Conservation (phyloP, 2,113 vertebrate genomes). For the Toxotes jaculatrix region DNA sequence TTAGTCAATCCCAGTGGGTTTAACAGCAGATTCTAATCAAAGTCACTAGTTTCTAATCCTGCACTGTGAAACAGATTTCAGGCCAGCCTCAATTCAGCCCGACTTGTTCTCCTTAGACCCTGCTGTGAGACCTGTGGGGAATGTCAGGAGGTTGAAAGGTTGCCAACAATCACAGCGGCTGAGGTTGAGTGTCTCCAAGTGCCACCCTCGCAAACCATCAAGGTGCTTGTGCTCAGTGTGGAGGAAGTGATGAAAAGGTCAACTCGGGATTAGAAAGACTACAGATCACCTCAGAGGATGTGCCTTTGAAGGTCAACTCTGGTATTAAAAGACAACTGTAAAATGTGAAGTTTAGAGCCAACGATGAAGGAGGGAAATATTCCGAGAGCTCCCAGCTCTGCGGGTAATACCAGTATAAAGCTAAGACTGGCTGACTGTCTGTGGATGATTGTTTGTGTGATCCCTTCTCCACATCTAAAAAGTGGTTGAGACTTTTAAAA, state of each 20-base stretch:
- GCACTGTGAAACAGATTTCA: not conserved
- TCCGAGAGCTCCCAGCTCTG: too few species aligned
- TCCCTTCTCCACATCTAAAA: not conserved
- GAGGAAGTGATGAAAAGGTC: slow-evolving; percentile 42
- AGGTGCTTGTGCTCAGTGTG: not conserved
- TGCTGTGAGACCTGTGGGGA: slow-evolving; percentile 10
- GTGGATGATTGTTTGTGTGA: not conserved
- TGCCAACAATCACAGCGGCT: slow-evolving; percentile 19
- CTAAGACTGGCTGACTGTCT: not conserved
- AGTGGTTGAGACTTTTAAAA: too few species aligned
- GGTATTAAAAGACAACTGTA: not conserved
- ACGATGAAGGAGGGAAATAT: not conserved
- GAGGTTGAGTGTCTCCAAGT: slow-evolving; percentile 12
- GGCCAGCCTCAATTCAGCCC: not conserved
- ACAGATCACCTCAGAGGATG: slow-evolving; percentile 11
- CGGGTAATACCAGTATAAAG: too few species aligned
- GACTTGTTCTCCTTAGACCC: not conserved
- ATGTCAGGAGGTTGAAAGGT: slow-evolving; percentile 44
- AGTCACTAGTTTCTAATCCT: not conserved
- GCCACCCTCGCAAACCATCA: not conserved
- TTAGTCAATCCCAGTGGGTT: not conserved
- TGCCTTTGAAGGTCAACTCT: slow-evolving; percentile 35
- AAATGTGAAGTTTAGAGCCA: not conserved
- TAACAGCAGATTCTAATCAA: not conserved
- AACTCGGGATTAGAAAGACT: slow-evolving; percentile 16